Evolutionary conservation across 2,888 invertebrate genomes (phyloP).

Genomic region (Bugulina stolonifera): DNA sequence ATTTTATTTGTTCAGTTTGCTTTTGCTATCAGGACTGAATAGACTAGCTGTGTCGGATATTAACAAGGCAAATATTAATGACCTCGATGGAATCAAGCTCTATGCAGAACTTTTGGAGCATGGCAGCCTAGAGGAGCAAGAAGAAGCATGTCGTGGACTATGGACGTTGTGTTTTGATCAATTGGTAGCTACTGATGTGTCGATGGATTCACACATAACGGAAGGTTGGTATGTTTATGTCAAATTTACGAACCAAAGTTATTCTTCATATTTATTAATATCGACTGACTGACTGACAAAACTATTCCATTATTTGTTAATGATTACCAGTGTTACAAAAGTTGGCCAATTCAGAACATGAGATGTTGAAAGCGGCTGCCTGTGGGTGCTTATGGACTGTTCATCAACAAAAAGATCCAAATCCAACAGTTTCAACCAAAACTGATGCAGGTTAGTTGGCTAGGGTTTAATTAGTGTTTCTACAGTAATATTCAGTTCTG

Average conservation of each 20-base stretch:
- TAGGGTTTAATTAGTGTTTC: too few relatives aligned
- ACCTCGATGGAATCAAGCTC: background rate
- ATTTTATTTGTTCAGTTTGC: too few relatives aligned
- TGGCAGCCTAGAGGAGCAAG: background rate
- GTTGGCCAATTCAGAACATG: background rate
- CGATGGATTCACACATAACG: background rate
- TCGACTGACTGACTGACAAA: too few relatives aligned
- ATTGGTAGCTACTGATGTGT: background rate
- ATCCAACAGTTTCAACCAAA: too few relatives aligned
- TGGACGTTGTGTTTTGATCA: slow-evolving; percentile 16
- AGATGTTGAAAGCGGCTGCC: background rate
- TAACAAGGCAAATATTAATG: slow-evolving; percentile 10
- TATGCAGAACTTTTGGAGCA: background rate
- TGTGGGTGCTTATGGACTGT: slow-evolving; percentile 16
- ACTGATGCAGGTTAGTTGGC: background rate
- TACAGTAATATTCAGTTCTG: too few relatives aligned
- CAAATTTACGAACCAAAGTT: background rate
- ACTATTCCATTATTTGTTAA: too few relatives aligned
- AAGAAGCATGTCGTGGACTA: slow-evolving; percentile 26
- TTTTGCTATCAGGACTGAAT: slow-evolving; percentile 7
- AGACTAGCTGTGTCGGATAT: slow-evolving; percentile 6
- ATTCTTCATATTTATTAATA: background rate
- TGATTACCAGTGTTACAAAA: slow-evolving; percentile 2
- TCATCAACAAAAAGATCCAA: background rate
- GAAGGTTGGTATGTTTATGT: background rate